phyloP scores from a whole-genome alignment of 1,140 invertebrate species.

The Drosophila murphyi region DNA sequence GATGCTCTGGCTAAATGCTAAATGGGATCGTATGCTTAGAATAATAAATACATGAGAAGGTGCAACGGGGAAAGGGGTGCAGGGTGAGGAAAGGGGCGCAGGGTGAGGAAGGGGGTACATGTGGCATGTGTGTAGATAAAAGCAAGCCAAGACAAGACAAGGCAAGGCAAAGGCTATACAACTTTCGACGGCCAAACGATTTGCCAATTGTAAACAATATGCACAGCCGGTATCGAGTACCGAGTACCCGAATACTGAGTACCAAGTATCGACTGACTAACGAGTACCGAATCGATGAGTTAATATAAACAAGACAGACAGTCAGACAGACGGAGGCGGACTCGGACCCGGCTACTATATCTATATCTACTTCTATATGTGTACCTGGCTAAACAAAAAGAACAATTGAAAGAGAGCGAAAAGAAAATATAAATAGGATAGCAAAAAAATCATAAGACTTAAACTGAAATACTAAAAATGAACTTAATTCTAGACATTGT shows the following conservation, averaged over 20 bases:
- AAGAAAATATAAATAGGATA: neutral
- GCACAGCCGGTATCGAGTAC: constrained; percentile 39
- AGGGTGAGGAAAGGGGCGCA: too few relatives aligned
- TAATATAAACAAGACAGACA: constrained; percentile 67
- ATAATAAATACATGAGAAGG: constrained; percentile 69
- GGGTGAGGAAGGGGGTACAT: too few relatives aligned
- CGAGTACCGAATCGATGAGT: constrained; percentile 53
- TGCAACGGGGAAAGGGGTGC: neutral
- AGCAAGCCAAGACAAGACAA: constrained; percentile 14
- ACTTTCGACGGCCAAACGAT: constrained; percentile 11
- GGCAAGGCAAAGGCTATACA: constrained; percentile 22
- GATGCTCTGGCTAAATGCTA: constrained; percentile 46
- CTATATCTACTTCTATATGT: neutral
- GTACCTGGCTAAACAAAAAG: constrained; percentile 30
- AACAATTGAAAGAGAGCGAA: neutral
- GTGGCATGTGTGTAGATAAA: constrained; percentile 28
- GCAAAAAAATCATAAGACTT: constrained; percentile 36
- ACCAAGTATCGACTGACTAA: constrained; percentile 4
- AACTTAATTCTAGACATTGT: constrained; percentile 61
- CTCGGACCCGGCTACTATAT: constrained; percentile 3
- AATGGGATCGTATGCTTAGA: constrained; percentile 77
- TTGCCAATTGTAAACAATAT: constrained; percentile 65
- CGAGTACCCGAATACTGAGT: constrained; percentile 27
- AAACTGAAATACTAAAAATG: constrained; percentile 56
- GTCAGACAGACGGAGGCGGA: constrained; percentile 9